phyloP scores from a whole-genome alignment of 2,888 invertebrate genomes.

The Pedicia rivosa region DNA sequence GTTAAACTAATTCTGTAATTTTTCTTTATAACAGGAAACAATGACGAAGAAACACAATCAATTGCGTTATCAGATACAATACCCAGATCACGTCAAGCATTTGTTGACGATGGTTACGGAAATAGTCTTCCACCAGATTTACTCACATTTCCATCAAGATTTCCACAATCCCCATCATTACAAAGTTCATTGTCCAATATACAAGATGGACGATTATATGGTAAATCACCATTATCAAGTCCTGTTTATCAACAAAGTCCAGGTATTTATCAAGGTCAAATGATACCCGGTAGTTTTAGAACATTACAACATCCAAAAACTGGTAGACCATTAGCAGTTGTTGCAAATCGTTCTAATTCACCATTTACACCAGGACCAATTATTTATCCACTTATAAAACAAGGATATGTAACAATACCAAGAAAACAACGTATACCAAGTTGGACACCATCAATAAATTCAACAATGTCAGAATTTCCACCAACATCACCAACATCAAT shows the following conservation, averaged over 20 bases:
- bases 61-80: slow-evolving; percentile 45
- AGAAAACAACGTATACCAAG: slow-evolving; percentile 67
- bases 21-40: slow-evolving; percentile 38
- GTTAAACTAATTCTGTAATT: slow-evolving; percentile 8
- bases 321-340: slow-evolving; percentile 25
- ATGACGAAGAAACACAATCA: slow-evolving; percentile 54
- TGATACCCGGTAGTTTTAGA: slow-evolving; percentile 49
- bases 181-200: slow-evolving; percentile 71
- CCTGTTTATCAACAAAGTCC: slow-evolving; percentile 43
- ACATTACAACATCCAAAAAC: slow-evolving; percentile 59
- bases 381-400: slow-evolving; percentile 45
- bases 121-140: slow-evolving; percentile 66
- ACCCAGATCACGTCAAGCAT: slow-evolving; percentile 33
- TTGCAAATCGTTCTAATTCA: slow-evolving; percentile 44
- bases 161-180: slow-evolving; percentile 57
- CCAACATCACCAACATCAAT: slow-evolving; percentile 22
- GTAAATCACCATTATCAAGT: slow-evolving; percentile 36
- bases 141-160: slow-evolving; percentile 57
- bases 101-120: slow-evolving; percentile 32
- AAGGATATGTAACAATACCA: slow-evolving; percentile 77
- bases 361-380: slow-evolving; percentile 56
- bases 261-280: slow-evolving; percentile 39
- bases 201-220: slow-evolving; percentile 34
- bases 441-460: slow-evolving; percentile 54
- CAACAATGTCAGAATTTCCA: slow-evolving; percentile 31